Conservation (phyloP, 2,888 invertebrate species). For the Drosophila formosana region DNA sequence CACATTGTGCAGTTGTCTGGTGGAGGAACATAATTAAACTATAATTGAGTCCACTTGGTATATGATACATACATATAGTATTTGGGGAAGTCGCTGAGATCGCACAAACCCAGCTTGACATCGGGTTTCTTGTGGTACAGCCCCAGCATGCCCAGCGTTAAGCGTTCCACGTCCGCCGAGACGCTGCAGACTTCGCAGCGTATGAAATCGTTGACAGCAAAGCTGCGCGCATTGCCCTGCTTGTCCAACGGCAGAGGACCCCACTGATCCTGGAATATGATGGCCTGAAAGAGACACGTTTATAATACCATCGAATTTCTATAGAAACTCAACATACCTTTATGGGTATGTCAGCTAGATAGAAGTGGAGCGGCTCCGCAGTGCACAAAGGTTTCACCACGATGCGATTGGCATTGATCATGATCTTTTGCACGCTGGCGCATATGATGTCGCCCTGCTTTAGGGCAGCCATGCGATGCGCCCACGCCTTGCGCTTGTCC, state of each 20-base stretch:
- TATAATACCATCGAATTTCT: not conserved
- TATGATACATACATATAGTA: constrained; percentile 91
- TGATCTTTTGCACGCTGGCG: constrained; percentile 91
- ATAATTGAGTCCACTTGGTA: too few relatives aligned
- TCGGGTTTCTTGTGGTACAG: constrained; percentile 90
- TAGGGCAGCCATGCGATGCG: constrained; percentile 91
- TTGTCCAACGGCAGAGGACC: constrained; percentile 87
- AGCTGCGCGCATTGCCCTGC: constrained; percentile 91
- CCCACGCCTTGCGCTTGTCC: constrained; percentile 91
- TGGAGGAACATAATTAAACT: not conserved
- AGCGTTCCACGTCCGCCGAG: constrained; percentile 94
- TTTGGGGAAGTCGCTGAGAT: constrained; percentile 92
- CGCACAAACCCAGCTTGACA: constrained; percentile 92
- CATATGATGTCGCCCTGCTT: constrained; percentile 92
- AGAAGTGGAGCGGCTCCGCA: constrained; percentile 91
- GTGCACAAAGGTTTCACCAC: constrained; percentile 91
- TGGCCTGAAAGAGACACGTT: constrained; percentile 48
- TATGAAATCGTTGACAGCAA: constrained; percentile 93
- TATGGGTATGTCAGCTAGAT: constrained; percentile 94
- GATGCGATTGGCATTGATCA: constrained; percentile 82
- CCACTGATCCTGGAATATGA: constrained; percentile 59
- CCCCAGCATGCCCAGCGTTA: constrained; percentile 94
- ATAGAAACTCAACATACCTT: constrained; percentile 86
- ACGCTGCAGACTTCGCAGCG: constrained; percentile 95
- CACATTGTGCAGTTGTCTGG: constrained; percentile 54